Evolutionary conservation across 1,140 invertebrate species (phyloP), one percentile per base, ranked within the genome.

Genomic region (Oreohelix idahoensis): DNA sequence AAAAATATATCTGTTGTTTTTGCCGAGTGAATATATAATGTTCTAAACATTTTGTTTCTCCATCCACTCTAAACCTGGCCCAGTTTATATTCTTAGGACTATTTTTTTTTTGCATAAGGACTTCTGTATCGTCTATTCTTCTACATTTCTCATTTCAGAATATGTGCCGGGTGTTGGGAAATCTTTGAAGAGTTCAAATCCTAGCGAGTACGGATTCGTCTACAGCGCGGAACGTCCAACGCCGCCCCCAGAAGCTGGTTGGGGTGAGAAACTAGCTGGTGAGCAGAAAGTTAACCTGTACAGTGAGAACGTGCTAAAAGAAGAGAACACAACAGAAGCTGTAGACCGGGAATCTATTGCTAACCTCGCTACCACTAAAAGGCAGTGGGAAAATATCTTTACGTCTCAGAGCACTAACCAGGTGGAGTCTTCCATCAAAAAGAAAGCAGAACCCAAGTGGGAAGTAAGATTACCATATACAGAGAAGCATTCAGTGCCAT

Each of bases 291-390:
- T 90, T 8, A 87, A 86, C 69, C 84, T 91, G 8, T 91, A 90
- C 84, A 90, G 90, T 83, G 85, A 90, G 75, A 91, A 91, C 81
- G 82, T 90, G n/a, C 71, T 89, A 53, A 86, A 89, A 63, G 90
- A 91, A 75, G 83, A 79, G 23, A 85, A 88, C n/a, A 91, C 88
- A 2, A 89, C 89, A 13, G 89, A 90, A 35, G 69, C 81, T 71
- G 88, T 91, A 32, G 85, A 91, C 75, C 74, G 89, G 35, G 89
- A 90, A 81, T 90, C 89, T 29, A 90, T 91, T n/a, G 88, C 89
- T 0, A 88, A 90, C 85, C 83, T 91, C 5, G 58, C 81, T 15
- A 86, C 83, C 29, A 90, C 88, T 15, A 84, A 87, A 26, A 83
- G 87, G 70, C 89, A 90, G 85, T 91, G 90, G 90, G 90, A 91